Evolutionary conservation across 1,140 invertebrate species (phyloP), one percentile per base, ranked within the genome.

Genomic region (Pogonomyrmex californicus): DNA sequence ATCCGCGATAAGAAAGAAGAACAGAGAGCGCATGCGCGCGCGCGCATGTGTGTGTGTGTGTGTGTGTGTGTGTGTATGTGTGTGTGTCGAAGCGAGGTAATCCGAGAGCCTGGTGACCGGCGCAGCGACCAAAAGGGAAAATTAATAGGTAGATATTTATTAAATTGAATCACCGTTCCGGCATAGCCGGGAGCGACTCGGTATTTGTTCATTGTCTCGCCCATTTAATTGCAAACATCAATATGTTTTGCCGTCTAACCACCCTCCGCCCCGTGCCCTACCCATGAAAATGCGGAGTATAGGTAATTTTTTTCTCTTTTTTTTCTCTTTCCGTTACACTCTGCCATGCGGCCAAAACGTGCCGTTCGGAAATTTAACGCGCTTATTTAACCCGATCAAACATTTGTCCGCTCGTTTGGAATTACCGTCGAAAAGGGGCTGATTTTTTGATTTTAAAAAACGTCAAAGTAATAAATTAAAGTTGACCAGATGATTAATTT

Each of bases 181-280:
- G 54, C 76, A 89, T 56, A 44, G 12, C 54, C 65, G 87, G 41
- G 49, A 87, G 82, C 90, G 90, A 91, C 92, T 92, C 92, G 89
- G 86, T 94, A 93, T 94, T 94, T 94, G 93, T 93, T 92, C 91
- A 94, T 94, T 93, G 93, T 94, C 93, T 93, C 93, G 87, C 76
- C 91, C 90, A 93, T 94, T 94, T 93, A 93, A 94, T 94, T 94
- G 92, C 92, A 93, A 94, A 93, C 92, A 93, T 93, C 93, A 94
- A 94, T 94, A 93, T 92, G 92, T 93, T 94, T 93, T 92, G 91
- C 83, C 89, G 89, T 88, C 88, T 90, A 88, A 89, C 81, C 71
- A 70, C 12, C 68, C 33, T 77, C 38, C 30, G 33, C 14, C 7
- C 14, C 36, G 33, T 51, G 23, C 71, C 44, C 60, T 38, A 58